Conservation (phyloP, 2,888 invertebrate genomes). For the Leptarthrus brevirostris region DNA sequence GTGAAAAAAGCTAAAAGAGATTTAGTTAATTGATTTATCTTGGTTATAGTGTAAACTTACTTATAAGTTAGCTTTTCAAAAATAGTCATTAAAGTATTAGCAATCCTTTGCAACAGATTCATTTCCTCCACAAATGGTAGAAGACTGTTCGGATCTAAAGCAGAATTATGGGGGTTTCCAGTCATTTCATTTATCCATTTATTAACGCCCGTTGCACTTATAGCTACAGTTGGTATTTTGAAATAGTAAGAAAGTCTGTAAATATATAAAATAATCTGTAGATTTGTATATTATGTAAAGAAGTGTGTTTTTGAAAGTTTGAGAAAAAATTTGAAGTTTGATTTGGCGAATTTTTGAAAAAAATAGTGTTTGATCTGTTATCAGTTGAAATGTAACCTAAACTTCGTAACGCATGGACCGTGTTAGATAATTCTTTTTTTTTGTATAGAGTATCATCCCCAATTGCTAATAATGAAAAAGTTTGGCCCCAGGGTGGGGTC, state of each 20-base stretch:
- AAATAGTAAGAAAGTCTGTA: constrained; percentile 64
- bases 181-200: constrained; percentile 67
- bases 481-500: too few relatives aligned
- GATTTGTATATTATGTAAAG: background rate
- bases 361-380: too few relatives aligned
- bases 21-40: background rate
- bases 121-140: constrained; percentile 66
- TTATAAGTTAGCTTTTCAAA: constrained; percentile 65
- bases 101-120: constrained; percentile 66
- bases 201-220: constrained; percentile 67
- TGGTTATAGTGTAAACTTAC: constrained; percentile 54
- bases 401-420: too few relatives aligned
- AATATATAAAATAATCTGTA: constrained; percentile 44
- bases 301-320: background rate
- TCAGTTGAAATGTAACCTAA: too few relatives aligned
- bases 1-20: constrained; percentile 63
- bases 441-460: too few relatives aligned
- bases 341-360: too few relatives aligned
- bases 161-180: constrained; percentile 68
- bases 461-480: too few relatives aligned
- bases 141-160: constrained; percentile 67
- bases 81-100: constrained; percentile 66
- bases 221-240: constrained; percentile 63
- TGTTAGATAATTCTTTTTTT: too few relatives aligned
- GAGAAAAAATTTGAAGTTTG: too few relatives aligned